A percentile compares a stretch with the other conserved stretches of the same genome.
phyloP scores from a whole-genome alignment of 2,113 vertebrate genomes.

The Apodemus sylvaticus region DNA sequence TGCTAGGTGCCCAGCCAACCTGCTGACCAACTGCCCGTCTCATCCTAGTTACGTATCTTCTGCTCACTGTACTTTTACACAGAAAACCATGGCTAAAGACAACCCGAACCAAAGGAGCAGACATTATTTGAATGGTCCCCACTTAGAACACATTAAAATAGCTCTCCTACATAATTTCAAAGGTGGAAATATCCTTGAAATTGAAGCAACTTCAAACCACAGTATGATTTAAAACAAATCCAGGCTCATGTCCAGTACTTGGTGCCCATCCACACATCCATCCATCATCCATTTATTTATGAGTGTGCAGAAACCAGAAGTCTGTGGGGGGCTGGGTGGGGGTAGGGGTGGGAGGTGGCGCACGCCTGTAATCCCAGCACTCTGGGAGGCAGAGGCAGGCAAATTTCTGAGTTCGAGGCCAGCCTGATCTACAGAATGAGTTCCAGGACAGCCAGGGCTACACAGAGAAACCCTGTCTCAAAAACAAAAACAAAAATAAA shows the following conservation, averaged over 20 bases:
- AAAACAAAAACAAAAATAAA: too few species aligned
- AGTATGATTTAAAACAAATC: neutral
- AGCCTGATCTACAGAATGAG: too few species aligned
- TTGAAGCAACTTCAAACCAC: neutral
- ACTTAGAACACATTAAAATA: neutral
- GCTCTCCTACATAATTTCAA: neutral
- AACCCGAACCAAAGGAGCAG: neutral
- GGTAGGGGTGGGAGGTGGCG: too few species aligned
- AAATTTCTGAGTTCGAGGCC: too few species aligned
- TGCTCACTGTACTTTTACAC: neutral
- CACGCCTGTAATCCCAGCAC: too few species aligned
- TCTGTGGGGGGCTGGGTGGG: too few species aligned
- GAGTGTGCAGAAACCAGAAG: neutral
- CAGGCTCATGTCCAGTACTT: neutral
- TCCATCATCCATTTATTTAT: neutral
- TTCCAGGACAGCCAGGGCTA: too few species aligned
- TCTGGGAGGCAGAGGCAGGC: too few species aligned
- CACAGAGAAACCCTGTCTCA: too few species aligned
- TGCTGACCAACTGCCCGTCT: neutral
- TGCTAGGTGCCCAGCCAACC: neutral
- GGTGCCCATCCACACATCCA: neutral
- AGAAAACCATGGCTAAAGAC: neutral
- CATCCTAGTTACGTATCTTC: neutral
- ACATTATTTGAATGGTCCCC: neutral
- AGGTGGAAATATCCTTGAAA: conserved; percentile 34